Evolutionary conservation across 2,888 invertebrate species (phyloP).

Genomic region (Apotomis turbidana): DNA sequence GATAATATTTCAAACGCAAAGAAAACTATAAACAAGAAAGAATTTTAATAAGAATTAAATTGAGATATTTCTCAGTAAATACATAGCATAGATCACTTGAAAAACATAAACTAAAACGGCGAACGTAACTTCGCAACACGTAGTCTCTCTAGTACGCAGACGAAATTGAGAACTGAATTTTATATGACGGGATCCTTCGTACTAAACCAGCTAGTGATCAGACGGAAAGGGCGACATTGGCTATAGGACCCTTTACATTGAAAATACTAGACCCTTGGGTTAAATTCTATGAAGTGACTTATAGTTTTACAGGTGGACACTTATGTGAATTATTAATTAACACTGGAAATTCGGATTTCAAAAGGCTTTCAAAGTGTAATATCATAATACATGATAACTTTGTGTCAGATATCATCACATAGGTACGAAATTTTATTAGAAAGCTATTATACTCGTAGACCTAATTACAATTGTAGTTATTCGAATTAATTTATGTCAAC

Average conservation of each 20-base stretch:
- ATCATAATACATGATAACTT: too few relatives aligned
- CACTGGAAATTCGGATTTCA: too few relatives aligned
- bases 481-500: too few relatives aligned
- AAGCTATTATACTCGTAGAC: too few relatives aligned
- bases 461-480: too few relatives aligned
- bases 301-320: neutral
- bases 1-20: too few relatives aligned
- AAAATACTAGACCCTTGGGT: neutral
- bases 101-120: conserved; percentile 10
- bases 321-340: neutral
- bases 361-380: too few relatives aligned
- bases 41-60: too few relatives aligned
- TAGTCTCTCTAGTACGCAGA: neutral
- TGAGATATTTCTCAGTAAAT: neutral
- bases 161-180: conserved; percentile 38
- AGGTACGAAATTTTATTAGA: too few relatives aligned
- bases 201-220: conserved; percentile 17
- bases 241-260: conserved; percentile 3
- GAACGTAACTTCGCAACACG: conserved; percentile 18
- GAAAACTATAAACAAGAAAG: too few relatives aligned
- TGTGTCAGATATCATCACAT: too few relatives aligned
- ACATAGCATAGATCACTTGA: neutral
- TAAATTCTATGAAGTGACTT: neutral
- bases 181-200: conserved; percentile 22
- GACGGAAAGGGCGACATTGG: conserved; percentile 61